phyloP scores from a whole-genome alignment of 1,140 invertebrate species.

The Sitobion miscanthi region DNA sequence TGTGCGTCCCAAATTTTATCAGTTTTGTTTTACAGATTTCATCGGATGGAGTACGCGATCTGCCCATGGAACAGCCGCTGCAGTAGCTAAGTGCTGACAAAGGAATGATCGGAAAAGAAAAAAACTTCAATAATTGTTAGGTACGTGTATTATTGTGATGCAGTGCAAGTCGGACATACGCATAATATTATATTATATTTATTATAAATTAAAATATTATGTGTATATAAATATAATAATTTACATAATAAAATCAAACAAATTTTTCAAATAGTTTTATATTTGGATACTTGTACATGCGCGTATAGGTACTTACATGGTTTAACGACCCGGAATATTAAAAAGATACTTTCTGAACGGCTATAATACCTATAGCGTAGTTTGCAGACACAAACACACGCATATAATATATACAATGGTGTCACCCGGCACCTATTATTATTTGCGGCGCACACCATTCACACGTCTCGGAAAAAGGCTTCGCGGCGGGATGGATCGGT shows the following conservation, averaged over 20 bases:
- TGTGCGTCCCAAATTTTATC: neutral
- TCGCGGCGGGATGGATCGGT: neutral
- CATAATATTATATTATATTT: too few species aligned
- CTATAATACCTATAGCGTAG: neutral
- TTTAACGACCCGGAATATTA: slow-evolving; percentile 21
- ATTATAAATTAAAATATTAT: neutral
- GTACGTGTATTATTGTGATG: neutral
- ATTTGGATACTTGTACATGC: neutral
- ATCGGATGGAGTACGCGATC: slow-evolving; percentile 32
- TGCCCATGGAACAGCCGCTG: neutral
- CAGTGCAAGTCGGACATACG: neutral
- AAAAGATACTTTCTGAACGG: neutral
- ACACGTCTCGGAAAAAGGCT: neutral
- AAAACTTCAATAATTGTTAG: neutral
- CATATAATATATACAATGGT: neutral
- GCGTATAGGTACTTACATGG: neutral
- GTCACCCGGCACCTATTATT: slow-evolving; percentile 51
- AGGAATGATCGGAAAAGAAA: neutral
- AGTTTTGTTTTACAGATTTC: slow-evolving; percentile 47
- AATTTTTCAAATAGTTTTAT: neutral
- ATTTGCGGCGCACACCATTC: neutral
- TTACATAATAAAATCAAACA: neutral
- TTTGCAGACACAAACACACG: neutral
- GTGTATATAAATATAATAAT: neutral
- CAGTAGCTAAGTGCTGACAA: neutral